A percentile compares a stretch with the other conserved stretches of the same genome.
These are phyloP conservation scores for Bellardia pandia DNA, from an alignment of 2,888 invertebrate species.

Conservation along the genomic window DNA sequence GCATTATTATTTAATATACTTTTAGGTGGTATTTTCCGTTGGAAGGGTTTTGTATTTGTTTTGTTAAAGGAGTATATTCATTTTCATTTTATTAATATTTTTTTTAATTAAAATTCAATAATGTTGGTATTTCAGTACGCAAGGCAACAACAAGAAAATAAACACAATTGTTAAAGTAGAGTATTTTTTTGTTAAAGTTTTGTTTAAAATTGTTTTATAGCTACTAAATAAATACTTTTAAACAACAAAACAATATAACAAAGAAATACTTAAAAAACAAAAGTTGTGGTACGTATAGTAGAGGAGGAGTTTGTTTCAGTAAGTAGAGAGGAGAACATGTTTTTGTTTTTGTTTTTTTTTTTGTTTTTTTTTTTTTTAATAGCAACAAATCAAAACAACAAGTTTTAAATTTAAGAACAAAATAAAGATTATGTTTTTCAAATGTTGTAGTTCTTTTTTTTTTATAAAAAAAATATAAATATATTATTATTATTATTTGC, in stretches of 20 bases:
- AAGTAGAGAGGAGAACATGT: background rate
- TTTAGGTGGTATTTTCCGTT: background rate
- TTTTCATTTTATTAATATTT: background rate
- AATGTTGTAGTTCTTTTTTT: slow-evolving; percentile 81
- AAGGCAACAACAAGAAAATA: slow-evolving; percentile 55
- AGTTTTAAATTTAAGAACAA: slow-evolving; percentile 25
- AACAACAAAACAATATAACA: slow-evolving; percentile 38
- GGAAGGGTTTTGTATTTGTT: background rate
- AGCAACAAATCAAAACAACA: slow-evolving; percentile 39
- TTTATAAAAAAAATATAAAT: slow-evolving; percentile 2
- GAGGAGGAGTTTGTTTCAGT: background rate
- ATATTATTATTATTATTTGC: no score
- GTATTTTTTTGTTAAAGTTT: background rate
- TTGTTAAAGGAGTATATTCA: slow-evolving; percentile 14
- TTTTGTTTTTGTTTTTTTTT: background rate
- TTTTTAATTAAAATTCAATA: slow-evolving; percentile 8
- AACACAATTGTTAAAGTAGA: slow-evolving; percentile 34
- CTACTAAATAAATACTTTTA: background rate
- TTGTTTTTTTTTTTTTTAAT: background rate
- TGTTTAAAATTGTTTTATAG: background rate
- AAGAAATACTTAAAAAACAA: slow-evolving; percentile 25
- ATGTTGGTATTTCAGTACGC: slow-evolving; percentile 16
- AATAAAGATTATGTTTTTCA: slow-evolving; percentile 80
- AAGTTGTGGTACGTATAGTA: background rate
- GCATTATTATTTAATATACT: background rate